A percentile compares a stretch with the other conserved stretches of the same genome.
Conservation (phyloP, 1,140 invertebrate species). For the Drosophila sucinea region DNA sequence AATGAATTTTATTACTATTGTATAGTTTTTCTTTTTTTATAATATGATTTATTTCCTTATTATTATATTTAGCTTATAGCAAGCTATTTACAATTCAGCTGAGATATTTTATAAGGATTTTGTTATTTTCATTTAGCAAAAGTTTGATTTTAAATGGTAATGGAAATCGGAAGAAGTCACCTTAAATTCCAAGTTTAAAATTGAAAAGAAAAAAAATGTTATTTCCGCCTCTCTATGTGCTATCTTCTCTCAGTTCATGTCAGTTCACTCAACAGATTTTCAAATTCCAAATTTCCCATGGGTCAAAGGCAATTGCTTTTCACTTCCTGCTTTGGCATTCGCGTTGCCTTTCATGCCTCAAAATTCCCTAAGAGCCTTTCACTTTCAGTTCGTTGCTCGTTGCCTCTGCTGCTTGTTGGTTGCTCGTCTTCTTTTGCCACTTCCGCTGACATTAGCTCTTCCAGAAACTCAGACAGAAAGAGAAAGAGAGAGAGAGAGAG, state of each 20-base stretch:
- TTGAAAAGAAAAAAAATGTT: neutral
- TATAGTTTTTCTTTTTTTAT: too few species aligned
- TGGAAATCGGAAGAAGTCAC: too few species aligned
- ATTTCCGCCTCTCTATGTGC: neutral
- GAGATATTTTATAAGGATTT: too few species aligned
- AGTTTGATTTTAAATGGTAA: too few species aligned
- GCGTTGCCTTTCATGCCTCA: conserved; percentile 2
- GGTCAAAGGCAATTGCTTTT: conserved; percentile 36
- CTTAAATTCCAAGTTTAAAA: too few species aligned
- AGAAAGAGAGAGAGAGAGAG: neutral
- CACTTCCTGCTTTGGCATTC: conserved; percentile 52
- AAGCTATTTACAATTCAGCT: too few species aligned
- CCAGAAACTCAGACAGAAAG: conserved; percentile 1
- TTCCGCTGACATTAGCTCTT: conserved; percentile 45
- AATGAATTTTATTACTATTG: too few species aligned
- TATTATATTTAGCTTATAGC: too few species aligned
- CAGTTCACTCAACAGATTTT: conserved; percentile 39
- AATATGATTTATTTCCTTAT: too few species aligned
- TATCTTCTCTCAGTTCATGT: neutral
- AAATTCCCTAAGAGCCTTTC: conserved; percentile 60
- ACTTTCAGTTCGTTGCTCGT: conserved; percentile 59
- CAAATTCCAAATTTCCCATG: conserved; percentile 25
- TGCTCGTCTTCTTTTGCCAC: conserved; percentile 31
- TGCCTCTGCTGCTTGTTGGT: conserved; percentile 20
- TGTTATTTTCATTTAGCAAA: too few species aligned